Base-by-base conservation (phyloP, 2,797 vertebrate species). In the Scolopax rusticola region DNA sequence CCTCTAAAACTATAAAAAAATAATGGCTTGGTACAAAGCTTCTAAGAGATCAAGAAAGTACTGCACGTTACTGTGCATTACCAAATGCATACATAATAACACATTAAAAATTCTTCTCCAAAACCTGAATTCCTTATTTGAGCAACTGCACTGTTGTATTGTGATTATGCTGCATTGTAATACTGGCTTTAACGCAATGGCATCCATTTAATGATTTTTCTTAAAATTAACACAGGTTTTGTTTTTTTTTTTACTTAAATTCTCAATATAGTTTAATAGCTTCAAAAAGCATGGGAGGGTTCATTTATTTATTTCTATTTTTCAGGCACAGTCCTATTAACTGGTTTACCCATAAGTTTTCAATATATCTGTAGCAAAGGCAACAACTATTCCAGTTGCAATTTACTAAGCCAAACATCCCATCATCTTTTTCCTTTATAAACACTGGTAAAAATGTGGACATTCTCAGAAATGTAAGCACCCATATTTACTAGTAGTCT, bases 101-200 rank as follows among this genome's bases (percentile, higher is more conserved):
- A 40, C 18, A 56, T 16, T 0, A 48, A 7, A 3, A 0, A 2
- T 0, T 24, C 63, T 15, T 3, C 48, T 60, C 47, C 45, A 53
- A 87, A 80, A 11, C 25, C 12, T 32, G 25, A 79, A 74, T 60
- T 75, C n/a, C 15, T 45, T 50, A 41, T 68, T 56, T 76, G 33
- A 69, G 59, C 27, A 80, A 36, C 47, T 47, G 45, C 3, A 36
- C 41, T 53, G 50, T 21, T 40, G 7, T 24, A 60, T 8, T 71
- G 32, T 59, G 28, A 41, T 45, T 75, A 10, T 18, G 21, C 14
- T 38, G 24, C 28, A 61, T 2, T n/a, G 9, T 45, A 48, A 4
- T 7, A 40, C 36, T 27, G 9, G 3, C 43, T 67, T 73, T 56
- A 81, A 89, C 13, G 40, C 36, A 38, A n/a, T 25, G 6, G 17